Evolutionary conservation across 2,797 vertebrate genomes (phyloP).

Genomic region (Oreonectes daqikongensis): DNA sequence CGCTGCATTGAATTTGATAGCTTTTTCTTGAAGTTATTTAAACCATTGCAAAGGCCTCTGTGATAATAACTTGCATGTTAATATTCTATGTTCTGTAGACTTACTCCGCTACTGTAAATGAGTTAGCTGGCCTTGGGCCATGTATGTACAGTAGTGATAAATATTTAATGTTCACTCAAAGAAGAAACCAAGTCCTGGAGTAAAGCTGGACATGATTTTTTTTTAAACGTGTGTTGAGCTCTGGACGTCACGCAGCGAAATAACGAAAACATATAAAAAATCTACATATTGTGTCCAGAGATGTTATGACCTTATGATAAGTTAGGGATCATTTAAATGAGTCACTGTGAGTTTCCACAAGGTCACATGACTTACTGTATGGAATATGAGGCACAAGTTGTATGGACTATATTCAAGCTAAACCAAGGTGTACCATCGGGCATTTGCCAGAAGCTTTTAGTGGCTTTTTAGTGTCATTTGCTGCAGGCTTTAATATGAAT

Average conservation of each 20-base stretch:
- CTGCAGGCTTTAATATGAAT: slow-evolving; percentile 28
- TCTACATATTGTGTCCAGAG: neutral
- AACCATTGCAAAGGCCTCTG: neutral
- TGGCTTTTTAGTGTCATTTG: slow-evolving; percentile 45
- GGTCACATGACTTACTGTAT: no score
- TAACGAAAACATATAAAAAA: neutral
- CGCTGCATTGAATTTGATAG: neutral
- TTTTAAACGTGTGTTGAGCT: neutral
- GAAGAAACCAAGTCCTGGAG: slow-evolving; percentile 20
- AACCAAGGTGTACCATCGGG: no score
- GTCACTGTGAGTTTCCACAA: no score
- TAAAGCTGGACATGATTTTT: neutral
- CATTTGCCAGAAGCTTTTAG: slow-evolving; percentile 47
- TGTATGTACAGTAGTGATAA: slow-evolving; percentile 52
- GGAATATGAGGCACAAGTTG: no score
- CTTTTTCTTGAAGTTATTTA: neutral
- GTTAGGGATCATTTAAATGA: no score
- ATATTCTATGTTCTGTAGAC: slow-evolving; percentile 17
- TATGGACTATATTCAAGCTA: no score
- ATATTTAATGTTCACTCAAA: slow-evolving; percentile 58
- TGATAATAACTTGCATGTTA: neutral
- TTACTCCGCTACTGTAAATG: slow-evolving; percentile 43
- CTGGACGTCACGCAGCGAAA: neutral
- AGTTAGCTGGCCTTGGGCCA: slow-evolving; percentile 32
- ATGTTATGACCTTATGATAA: no score